Base-by-base conservation (phyloP, 2,113 vertebrate species). In the Engystomops pustulosus region DNA sequence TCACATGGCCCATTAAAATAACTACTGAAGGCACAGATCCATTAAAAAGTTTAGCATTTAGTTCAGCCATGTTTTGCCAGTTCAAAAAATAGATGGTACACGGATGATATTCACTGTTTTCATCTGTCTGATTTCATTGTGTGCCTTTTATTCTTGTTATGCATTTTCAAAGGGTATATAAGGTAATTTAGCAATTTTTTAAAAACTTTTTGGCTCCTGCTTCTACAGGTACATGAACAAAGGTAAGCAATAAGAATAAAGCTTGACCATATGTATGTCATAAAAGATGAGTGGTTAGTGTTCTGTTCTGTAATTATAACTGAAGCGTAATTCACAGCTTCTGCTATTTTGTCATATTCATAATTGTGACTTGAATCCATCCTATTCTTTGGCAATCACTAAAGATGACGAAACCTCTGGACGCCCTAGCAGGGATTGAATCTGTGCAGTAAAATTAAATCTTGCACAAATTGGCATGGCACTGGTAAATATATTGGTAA, bases 391-490 rank as follows among this genome's bases (percentile, higher is more conserved):
- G 36, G 18, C 60, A 32, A 10, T 58, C 47, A 41, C 79, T 85
- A 70, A 79, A 79, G 34, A 67, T 67, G 27, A 60, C 55, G 32
- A 25, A 78, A 38, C 55, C 32, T 79, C 47, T 23, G 23, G 9
- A 89, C 49, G 27, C 87, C 85, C 79, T 87, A 82, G 58, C 25
- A 67, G 74, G 51, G 60, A 85, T 86, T 88, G 87, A 27, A 86
- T 81, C 87, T 86, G 55, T 85, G 75, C 4, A 67, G n/a, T 86
- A 62, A 45, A 87, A 89, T 41, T 80, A 6, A 11, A 77, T 65
- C 78, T 91, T 79, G 23, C 85, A 88, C 88, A 89, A 85, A 81
- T 78, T 84, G 38, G 17, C 20, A 86, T 80, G 58, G 11, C 86
- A 77, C 60, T 86, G 76, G 81, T 82, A 86, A 27, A 87, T 83